phyloP scores from a whole-genome alignment of 2,113 vertebrate species.

The Dascyllus trimaculatus region DNA sequence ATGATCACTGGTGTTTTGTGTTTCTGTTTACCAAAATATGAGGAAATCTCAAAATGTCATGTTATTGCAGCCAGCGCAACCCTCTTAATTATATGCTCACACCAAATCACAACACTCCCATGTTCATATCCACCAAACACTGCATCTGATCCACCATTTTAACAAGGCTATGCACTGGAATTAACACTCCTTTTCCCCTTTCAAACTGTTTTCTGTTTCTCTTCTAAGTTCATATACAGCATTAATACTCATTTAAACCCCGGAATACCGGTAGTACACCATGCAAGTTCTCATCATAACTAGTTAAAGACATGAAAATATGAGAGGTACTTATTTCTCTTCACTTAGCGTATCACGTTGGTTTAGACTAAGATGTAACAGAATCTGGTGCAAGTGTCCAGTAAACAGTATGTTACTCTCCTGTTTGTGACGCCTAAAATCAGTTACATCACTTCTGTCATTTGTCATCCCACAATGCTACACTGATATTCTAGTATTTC shows the following conservation, averaged over 20 bases:
- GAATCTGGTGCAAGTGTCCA: conserved; percentile 77
- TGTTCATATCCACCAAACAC: conserved; percentile 40
- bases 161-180: conserved; percentile 25
- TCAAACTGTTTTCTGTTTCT: conserved; percentile 5
- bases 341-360: conserved; percentile 24
- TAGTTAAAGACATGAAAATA: conserved; percentile 33
- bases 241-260: conserved; percentile 10
- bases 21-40: conserved; percentile 38
- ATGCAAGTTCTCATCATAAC: conserved; percentile 28
- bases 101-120: conserved; percentile 7
- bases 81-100: neutral
- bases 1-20: conserved; percentile 55
- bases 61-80: neutral
- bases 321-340: conserved; percentile 33
- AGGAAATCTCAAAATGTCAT: conserved; percentile 14
- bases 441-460: conserved; percentile 69
- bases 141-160: conserved; percentile 16
- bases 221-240: conserved; percentile 10
- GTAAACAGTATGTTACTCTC: conserved; percentile 44
- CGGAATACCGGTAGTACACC: conserved; percentile 8
- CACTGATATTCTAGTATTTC: conserved; percentile 47
- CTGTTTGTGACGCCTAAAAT: conserved; percentile 47
- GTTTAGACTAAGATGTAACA: conserved; percentile 72
- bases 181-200: neutral
- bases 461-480: conserved; percentile 63